Evolutionary conservation across 2,888 invertebrate genomes (phyloP), one percentile per base, ranked within the genome.

Genomic region (Spilarctia lutea): DNA sequence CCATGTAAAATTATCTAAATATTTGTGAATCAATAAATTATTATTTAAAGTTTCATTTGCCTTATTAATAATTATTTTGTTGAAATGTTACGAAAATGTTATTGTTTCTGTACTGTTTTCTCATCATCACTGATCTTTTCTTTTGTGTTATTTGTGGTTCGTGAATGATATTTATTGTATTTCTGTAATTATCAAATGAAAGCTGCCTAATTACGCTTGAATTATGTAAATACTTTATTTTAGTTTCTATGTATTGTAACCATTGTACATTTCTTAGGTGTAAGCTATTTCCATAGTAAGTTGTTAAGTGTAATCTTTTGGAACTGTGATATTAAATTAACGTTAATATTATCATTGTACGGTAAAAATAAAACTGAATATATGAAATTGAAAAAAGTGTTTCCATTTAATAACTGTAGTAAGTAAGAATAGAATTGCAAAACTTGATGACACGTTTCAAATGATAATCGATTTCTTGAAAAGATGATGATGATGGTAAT

Each of bases 301-400:
- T 83, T 81, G 79, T 85, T 86, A 87, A 84, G 81, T 77, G 83
- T 90, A 91, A 92, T 87, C 87, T 90, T 93, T 93, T 91, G 85
- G 90, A 92, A 89, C 95, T 95, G 95, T 95, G 95, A 95, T 95
- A 95, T 91, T 94, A 94, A 89, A 85, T 91, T 93, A 94, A 93
- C 88, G 85, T 91, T 94, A 93, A 90, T 85, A 85, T 89, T 92
- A 89, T 89, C 85, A 91, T 87, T 93, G 90, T 91, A 92, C 87
- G 83, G 89, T 89, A 91, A 90, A 89, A 90, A 86, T 90, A 86
- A 92, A 91, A 89, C 90, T 90, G 88, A 93, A 90, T 92, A 93
- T 90, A 93, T 87, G 89, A 90, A 85, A 91, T 89, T 91, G 86
- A 81, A 86, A 87, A 83, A 81, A 45, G 77, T 75, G 75, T 83